Percentiles rank a stretch among this genome's conserved stretches.
These are phyloP conservation scores for Drosophila ananassae DNA, from an alignment of 1,140 invertebrate species.

Conservation along the genomic window DNA sequence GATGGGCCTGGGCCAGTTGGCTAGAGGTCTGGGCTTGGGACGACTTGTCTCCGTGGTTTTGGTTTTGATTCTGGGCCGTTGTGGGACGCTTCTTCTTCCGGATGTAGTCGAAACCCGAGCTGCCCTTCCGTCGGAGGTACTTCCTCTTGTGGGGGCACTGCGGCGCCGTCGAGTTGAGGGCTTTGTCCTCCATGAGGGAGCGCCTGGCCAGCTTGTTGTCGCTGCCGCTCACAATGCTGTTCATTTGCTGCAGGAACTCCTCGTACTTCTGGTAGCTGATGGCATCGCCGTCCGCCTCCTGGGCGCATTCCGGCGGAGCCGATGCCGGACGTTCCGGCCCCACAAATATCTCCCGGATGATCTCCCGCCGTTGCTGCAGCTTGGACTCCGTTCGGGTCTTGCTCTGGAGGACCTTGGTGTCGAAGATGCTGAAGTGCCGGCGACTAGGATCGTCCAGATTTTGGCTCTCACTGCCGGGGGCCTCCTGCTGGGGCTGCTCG, in stretches of 20 bases:
- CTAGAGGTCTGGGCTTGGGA: neutral
- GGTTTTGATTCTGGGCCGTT: constrained; percentile 67
- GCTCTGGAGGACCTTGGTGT: constrained; percentile 89
- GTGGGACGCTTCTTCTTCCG: constrained; percentile 90
- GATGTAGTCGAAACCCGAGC: constrained; percentile 93
- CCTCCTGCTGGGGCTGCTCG: constrained; percentile 81
- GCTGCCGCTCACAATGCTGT: constrained; percentile 83
- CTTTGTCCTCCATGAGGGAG: constrained; percentile 25
- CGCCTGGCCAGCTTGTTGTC: constrained; percentile 83
- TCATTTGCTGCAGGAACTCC: constrained; percentile 81
- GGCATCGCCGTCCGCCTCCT: constrained; percentile 36
- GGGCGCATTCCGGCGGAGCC: constrained; percentile 85
- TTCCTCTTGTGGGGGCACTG: constrained; percentile 83
- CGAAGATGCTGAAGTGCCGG: constrained; percentile 86
- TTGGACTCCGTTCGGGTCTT: constrained; percentile 91
- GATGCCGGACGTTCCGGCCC: constrained; percentile 88
- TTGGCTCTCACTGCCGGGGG: constrained; percentile 10
- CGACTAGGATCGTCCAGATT: constrained; percentile 86
- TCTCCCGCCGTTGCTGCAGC: constrained; percentile 90
- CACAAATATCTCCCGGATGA: constrained; percentile 92
- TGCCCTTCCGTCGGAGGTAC: constrained; percentile 87
- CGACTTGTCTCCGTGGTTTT: neutral
- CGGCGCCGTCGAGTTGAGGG: neutral
- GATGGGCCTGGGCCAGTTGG: constrained; percentile 6
- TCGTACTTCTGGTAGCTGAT: constrained; percentile 81